These are phyloP conservation scores for Carlito syrichta DNA, from an alignment of 2,113 vertebrate genomes.

Conservation along the genomic window DNA sequence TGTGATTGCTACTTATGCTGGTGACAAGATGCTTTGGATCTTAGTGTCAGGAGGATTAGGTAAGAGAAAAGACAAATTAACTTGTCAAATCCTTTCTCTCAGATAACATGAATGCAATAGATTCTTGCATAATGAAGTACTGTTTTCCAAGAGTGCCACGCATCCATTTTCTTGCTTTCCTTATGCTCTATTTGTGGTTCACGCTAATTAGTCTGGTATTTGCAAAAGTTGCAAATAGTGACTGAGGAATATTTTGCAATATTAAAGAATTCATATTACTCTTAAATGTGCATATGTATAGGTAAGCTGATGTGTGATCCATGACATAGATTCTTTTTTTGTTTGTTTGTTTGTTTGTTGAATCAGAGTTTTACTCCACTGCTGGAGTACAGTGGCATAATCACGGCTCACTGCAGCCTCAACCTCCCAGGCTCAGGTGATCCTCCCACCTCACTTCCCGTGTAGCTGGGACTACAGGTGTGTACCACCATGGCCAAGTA, in stretches of 20 bases:
- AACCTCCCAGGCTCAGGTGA: too few relatives aligned
- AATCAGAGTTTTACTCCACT: too few relatives aligned
- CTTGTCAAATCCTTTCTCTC: background rate
- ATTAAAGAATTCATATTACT: background rate
- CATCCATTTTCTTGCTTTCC: background rate
- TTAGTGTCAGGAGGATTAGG: background rate
- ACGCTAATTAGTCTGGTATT: background rate
- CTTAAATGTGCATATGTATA: background rate
- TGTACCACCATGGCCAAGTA: too few relatives aligned
- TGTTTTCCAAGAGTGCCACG: background rate
- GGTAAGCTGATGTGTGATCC: background rate
- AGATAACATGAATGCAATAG: background rate
- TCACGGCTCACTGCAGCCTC: too few relatives aligned
- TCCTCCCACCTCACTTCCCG: too few relatives aligned
- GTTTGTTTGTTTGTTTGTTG: too few relatives aligned
- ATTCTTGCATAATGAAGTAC: constrained; percentile 12
- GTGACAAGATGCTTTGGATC: background rate
- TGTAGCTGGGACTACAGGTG: too few relatives aligned
- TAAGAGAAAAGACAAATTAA: constrained; percentile 40
- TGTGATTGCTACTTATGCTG: background rate
- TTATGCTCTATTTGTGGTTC: background rate
- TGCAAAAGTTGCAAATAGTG: background rate
- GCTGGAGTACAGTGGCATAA: too few relatives aligned
- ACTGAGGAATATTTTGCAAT: background rate
- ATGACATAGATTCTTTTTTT: background rate